Evolutionary conservation across 2,888 invertebrate species (phyloP), one percentile per base, ranked within the genome.

Genomic region (Luperina testacea): DNA sequence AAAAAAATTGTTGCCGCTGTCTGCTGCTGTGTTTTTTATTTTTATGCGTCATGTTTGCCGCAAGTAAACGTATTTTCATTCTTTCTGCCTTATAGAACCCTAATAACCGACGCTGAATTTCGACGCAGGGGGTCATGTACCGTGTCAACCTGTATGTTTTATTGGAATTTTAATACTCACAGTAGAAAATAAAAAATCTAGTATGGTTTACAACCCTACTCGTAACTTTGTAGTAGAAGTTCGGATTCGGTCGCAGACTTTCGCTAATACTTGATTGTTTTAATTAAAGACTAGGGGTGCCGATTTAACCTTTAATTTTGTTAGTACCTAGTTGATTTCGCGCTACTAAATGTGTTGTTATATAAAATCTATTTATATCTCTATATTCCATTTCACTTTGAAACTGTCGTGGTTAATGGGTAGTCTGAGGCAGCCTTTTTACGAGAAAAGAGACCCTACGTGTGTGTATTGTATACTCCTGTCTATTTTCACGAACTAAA

Each of bases 221-320:
- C n/a, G n/a, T n/a, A 68, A 11, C 0, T 61, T 32, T 27, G 45
- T 53, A 51, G 67, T 38, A 77, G 17, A 78, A 75, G 72, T 78
- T 71, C 11, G 24, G 11, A 79, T 77, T 78, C 63, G 81, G 64
- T 75, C 67, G 38, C 63, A 65, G 75, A 82, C 73, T 87, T 82
- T 84, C 51, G 57, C 64, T 81, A 84, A 68, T 80, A 81, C 75
- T 80, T 75, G 69, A 77, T 84, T 81, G 78, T 78, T 87, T 84
- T 87, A 87, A 88, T 87, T 87, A 84, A 86, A 81, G 65, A 70
- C 61, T 17, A 32, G 45, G 48, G 61, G 27, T 76, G 45, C 59
- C 63, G 59, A 59, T 48, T 65, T 61, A 61, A 70, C 64, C 81
- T 80, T 84, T 80, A 69, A 77, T 68, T 77, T 68, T 27, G 59